Conservation (phyloP, 2,888 invertebrate genomes). For the Conus canariensis region DNA sequence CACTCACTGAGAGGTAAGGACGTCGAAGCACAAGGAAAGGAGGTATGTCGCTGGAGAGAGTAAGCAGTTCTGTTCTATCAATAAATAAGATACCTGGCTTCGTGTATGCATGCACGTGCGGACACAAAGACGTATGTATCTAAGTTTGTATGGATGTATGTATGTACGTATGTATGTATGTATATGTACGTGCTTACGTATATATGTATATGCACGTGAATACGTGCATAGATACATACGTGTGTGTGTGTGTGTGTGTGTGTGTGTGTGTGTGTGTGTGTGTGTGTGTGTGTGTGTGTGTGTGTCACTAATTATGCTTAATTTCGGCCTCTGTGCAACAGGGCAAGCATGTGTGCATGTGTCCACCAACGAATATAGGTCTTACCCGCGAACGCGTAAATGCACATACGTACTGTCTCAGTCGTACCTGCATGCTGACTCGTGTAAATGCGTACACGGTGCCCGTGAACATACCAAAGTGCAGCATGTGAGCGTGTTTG, state of each 20-base stretch:
- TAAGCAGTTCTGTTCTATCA: no score
- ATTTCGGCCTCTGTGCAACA: no score
- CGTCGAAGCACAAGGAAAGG: no score
- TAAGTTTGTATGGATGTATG: not conserved
- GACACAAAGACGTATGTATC: not conserved
- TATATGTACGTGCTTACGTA: not conserved
- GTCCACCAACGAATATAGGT: not conserved
- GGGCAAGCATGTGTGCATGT: not conserved
- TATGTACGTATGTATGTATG: not conserved
- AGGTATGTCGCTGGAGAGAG: no score
- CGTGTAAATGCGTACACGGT: no score
- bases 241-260: slow-evolving; percentile 23
- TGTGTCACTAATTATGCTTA: not conserved
- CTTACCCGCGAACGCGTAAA: no score
- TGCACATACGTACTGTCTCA: no score
- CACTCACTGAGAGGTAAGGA: no score
- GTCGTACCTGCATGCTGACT: no score
- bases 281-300: not conserved
- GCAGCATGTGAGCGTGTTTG: no score
- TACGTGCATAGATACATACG: slow-evolving; percentile 5
- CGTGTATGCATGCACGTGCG: not conserved
- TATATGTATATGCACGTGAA: not conserved
- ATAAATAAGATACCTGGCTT: not conserved
- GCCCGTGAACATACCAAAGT: no score
- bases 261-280: slow-evolving; percentile 21